Conservation (phyloP, 53 echinoderm and acorn worm genomes). For the Echinarachnius parma region DNA sequence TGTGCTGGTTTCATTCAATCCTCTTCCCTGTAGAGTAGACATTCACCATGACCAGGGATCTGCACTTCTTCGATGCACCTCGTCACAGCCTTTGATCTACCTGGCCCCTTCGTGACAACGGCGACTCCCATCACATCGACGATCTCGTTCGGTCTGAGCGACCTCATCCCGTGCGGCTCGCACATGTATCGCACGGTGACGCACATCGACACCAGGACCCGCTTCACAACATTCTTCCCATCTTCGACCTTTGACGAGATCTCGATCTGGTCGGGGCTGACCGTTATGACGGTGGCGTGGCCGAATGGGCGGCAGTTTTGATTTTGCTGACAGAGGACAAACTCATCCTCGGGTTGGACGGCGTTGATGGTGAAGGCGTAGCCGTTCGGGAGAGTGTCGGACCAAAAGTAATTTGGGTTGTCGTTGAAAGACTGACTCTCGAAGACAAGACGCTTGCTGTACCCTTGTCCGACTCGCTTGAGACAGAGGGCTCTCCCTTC, state of each 20-base stretch:
- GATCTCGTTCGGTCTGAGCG: slow-evolving; percentile 58
- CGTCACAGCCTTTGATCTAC: slow-evolving; percentile 45
- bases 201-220: slow-evolving; percentile 57
- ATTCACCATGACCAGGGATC: slow-evolving; percentile 61
- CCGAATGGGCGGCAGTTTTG: slow-evolving; percentile 61
- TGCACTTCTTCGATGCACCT: slow-evolving; percentile 62
- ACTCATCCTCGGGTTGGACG: slow-evolving; percentile 54
- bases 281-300: slow-evolving; percentile 49
- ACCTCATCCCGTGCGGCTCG: slow-evolving; percentile 72
- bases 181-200: slow-evolving; percentile 56
- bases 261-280: slow-evolving; percentile 57
- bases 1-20: slow-evolving; percentile 4
- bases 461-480: slow-evolving; percentile 65
- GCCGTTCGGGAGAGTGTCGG: slow-evolving; percentile 60
- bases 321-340: slow-evolving; percentile 51
- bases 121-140: slow-evolving; percentile 64
- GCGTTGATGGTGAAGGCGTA: slow-evolving; percentile 69
- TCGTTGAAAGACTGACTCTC: slow-evolving; percentile 43
- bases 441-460: slow-evolving; percentile 73
- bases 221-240: slow-evolving; percentile 40
- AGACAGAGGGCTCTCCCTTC: slow-evolving; percentile 56
- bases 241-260: slow-evolving; percentile 16
- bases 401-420: slow-evolving; percentile 77
- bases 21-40: slow-evolving; percentile 24
- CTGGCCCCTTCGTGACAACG: slow-evolving; percentile 38